Evolutionary conservation across 2,797 vertebrate genomes (phyloP).

Genomic region (Esox masquinongy): DNA sequence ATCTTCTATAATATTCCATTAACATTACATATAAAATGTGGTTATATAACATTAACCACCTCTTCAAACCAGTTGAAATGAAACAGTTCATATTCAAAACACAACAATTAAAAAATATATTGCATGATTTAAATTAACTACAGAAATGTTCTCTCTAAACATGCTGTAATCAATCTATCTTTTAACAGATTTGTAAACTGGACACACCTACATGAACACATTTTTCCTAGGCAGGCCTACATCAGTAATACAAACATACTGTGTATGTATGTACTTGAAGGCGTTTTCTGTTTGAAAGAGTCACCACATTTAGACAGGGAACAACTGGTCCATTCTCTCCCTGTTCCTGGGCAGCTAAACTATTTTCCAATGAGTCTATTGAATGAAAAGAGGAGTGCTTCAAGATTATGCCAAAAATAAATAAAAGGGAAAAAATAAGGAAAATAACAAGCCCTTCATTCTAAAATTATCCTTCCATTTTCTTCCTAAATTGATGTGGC

Average conservation of each 20-base stretch:
- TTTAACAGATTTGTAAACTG: slow-evolving; percentile 34
- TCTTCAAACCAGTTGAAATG: no score
- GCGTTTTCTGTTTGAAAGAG: slow-evolving; percentile 62
- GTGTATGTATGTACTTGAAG: slow-evolving; percentile 56
- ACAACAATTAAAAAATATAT: no score
- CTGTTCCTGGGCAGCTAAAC: background rate
- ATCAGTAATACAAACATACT: slow-evolving; percentile 69
- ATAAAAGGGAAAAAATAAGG: no score
- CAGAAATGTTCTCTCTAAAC: slow-evolving; percentile 20
- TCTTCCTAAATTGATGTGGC: background rate
- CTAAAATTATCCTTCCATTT: no score
- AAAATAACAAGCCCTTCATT: no score
- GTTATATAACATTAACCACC: no score
- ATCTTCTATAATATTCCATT: no score
- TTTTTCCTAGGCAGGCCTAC: slow-evolving; percentile 73
- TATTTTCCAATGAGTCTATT: slow-evolving; percentile 7
- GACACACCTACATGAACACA: slow-evolving; percentile 71
- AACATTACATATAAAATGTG: no score
- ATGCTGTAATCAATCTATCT: slow-evolving; percentile 27
- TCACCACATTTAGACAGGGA: slow-evolving; percentile 40
- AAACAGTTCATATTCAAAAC: no score
- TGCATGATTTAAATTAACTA: background rate
- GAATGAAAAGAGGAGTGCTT: background rate
- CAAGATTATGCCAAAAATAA: background rate
- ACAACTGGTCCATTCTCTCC: slow-evolving; percentile 29